A percentile compares a stretch with the other conserved stretches of the same genome.
Evolutionary conservation across 2,113 vertebrate genomes (phyloP).

Genomic region (Nyctibius bracteatus): DNA sequence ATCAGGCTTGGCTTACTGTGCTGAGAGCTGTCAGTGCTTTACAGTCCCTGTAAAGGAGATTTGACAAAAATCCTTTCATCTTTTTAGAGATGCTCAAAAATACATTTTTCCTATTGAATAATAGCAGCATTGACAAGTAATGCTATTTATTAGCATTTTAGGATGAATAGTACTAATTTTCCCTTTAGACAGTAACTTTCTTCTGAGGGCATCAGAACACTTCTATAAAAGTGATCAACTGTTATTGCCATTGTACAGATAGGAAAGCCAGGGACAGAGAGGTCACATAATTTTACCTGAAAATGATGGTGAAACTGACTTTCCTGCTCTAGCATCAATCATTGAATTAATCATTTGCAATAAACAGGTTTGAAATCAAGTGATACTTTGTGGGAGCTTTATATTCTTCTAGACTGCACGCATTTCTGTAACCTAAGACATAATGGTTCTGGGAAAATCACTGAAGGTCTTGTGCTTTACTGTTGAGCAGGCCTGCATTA

Average conservation of each 20-base stretch:
- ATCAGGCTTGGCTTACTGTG: constrained; percentile 30
- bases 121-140: neutral
- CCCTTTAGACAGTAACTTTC: neutral
- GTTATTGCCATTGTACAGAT: neutral
- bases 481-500: neutral
- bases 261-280: neutral
- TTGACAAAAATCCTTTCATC: constrained; percentile 3
- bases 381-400: neutral
- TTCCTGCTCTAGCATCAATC: neutral
- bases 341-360: neutral
- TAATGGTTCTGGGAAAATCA: neutral
- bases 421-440: fast-evolving
- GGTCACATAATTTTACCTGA: neutral
- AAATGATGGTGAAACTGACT: neutral
- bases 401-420: neutral
- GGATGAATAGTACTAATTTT: constrained; percentile 15
- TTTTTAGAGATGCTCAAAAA: constrained; percentile 34
- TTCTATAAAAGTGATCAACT: neutral
- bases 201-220: neutral
- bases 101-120: neutral
- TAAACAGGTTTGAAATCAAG: neutral
- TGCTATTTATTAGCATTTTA: neutral
- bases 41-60: neutral
- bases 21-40: constrained; percentile 32
- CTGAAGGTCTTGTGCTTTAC: neutral